phyloP scores from a whole-genome alignment of 2,888 invertebrate species.

The Reticulitermes lucifugus region DNA sequence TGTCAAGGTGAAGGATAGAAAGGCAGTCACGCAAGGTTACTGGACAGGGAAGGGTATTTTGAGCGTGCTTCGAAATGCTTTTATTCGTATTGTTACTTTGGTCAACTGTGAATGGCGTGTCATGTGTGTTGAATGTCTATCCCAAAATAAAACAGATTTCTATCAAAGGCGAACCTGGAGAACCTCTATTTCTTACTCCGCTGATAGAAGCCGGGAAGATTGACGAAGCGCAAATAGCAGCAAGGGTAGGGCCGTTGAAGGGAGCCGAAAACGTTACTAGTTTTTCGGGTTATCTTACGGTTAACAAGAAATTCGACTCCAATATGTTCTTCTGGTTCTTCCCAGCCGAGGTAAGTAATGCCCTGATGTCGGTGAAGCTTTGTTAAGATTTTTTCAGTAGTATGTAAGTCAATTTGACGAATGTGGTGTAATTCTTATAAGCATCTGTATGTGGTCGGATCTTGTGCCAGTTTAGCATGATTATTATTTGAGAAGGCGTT shows the following conservation, averaged over 20 bases:
- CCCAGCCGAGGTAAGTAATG: conserved; percentile 51
- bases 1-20: too few species aligned
- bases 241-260: conserved; percentile 47
- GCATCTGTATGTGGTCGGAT: too few species aligned
- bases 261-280: conserved; percentile 70
- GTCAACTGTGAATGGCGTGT: not conserved
- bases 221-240: conserved; percentile 69
- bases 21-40: too few species aligned
- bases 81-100: not conserved
- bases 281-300: conserved; percentile 87
- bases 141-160: conserved; percentile 47
- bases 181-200: conserved; percentile 82
- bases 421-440: too few species aligned
- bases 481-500: too few species aligned
- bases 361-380: not conserved
- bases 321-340: conserved; percentile 95
- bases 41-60: too few species aligned
- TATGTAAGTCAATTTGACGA: too few species aligned
- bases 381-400: too few species aligned
- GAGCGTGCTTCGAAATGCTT: too few species aligned
- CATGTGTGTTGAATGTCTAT: conserved; percentile 50
- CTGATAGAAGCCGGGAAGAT: conserved; percentile 78
- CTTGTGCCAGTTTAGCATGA: too few species aligned
- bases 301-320: conserved; percentile 79
- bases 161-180: conserved; percentile 60